Evolutionary conservation across 1,140 invertebrate genomes (phyloP), one percentile per base, ranked within the genome.

Genomic region (Dinothrombium tinctorium): DNA sequence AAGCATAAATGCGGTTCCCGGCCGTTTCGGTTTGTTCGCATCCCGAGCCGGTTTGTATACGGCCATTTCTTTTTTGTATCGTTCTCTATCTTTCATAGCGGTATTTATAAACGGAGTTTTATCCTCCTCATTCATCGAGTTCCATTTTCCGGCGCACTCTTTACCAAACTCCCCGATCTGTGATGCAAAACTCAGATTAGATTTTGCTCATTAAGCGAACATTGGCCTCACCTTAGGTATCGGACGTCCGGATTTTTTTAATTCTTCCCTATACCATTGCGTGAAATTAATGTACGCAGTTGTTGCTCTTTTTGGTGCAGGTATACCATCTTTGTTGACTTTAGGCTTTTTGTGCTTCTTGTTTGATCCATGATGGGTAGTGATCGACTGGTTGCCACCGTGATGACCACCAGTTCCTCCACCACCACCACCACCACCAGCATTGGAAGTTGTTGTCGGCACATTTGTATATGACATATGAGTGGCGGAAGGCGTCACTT

Each of bases 271-370:
- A 42, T 54, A 54, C 49, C 52, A 53, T 41, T 54, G 52, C 19
- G 52, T 53, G 26, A 53, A 54, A 46, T 54, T 53, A 19, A 54
- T 53, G 37, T 53, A 54, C 4, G 52, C 51, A 21, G 52, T 53
- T 17, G 51, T 53, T 3, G 52, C 52, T 22, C 52, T 37, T 38
- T 54, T 54, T 19, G 52, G 52, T 17, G 50, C 52, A 14, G 52
- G 52, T 22, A 54, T 40, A 11, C 51, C 51, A 42, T 53, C 51
- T 40, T 53, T 53, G 37, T 53, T 53, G 1, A 53, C 47, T 44
- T 53, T 53, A n/a, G 50, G 48, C 29, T 53, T 53, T 9, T 45
- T 38, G 21, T 50, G 48, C 11, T 48, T 47, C 12, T n/a, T 9
- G 11, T 24, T 20, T 17, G 17, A 15, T 7, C 22, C 17, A 17